Evolutionary conservation across 2,113 vertebrate genomes (phyloP), one percentile per base, ranked within the genome.

Genomic region (Natator depressus): DNA sequence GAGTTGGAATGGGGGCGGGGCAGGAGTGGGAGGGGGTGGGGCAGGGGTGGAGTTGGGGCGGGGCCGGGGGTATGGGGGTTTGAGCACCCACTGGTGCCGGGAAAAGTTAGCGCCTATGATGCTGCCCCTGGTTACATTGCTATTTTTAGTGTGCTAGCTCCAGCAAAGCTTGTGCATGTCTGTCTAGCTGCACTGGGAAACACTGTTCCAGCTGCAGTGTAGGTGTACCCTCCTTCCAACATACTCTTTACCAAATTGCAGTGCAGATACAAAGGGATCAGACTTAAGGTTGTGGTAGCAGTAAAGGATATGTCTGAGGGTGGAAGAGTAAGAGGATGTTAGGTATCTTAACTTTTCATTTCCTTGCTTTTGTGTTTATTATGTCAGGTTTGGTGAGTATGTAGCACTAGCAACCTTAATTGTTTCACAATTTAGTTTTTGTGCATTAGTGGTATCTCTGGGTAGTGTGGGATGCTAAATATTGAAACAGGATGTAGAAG

Each of bases 401-500:
- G 42, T 49, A 80, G 72, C 62, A 9, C 35, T 69, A 69, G 35
- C 76, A 95, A 62, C 3, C 1, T 89, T 91, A 88, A 80, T 86
- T 96, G 35, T 92, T 95, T 88, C 46, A 88, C 92, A 92, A 14
- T 92, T 72, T 50, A 88, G 85, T 75, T 88, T 95, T 93, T 93
- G 47, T 87, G 16, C 65, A 87, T 81, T 91, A 79, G 90, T 87
- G 53, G 57, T 75, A 75, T 80, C 14, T 82, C 19, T 62, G 50
- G 38, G 42, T 91, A 84, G 47, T 27, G 91, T 0, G 1, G 50
- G 79, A 89, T 94, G 84, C 93, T 94, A 97, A 96, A 95, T 97
- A 96, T 90, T 95, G 88, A 97, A 94, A 88, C 35, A 83, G 84
- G 80, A 91, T 86, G 87, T 96, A 94, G 80, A 97, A 96, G 81